Conservation (phyloP, 2,797 vertebrate genomes). For the Periophthalmus magnuspinnatus region DNA sequence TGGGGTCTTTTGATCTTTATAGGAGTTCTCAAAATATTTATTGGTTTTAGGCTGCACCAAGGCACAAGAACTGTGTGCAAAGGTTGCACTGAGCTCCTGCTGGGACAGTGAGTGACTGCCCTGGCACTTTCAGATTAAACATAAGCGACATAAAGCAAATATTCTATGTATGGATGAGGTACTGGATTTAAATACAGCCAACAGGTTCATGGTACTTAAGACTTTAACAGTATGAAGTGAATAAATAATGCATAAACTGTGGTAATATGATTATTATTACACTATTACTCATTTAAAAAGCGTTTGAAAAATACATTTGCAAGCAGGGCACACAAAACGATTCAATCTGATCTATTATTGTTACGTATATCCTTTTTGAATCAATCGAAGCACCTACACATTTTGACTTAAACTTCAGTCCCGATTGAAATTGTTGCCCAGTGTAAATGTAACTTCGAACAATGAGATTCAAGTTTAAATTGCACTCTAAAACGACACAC, state of each 20-base stretch:
- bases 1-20: neutral
- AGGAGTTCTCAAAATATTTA: conserved; percentile 1
- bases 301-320: neutral
- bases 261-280: neutral
- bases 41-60: neutral
- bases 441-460: neutral
- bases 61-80: neutral
- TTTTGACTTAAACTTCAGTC: neutral
- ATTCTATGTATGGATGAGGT: neutral
- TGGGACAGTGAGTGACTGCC: neutral
- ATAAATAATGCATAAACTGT: neutral
- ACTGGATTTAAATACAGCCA: neutral
- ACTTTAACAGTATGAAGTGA: neutral
- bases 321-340: neutral
- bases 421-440: neutral
- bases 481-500: neutral
- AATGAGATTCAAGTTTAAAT: neutral
- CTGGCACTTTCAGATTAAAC: neutral
- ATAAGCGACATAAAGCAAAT: neutral
- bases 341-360: neutral
- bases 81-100: neutral
- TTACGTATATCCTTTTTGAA: neutral
- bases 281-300: no score
- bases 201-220: neutral
- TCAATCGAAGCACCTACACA: neutral